Evolutionary conservation across 2,113 vertebrate species (phyloP), one percentile per base, ranked within the genome.

Genomic region (Ptyas mucosa): DNA sequence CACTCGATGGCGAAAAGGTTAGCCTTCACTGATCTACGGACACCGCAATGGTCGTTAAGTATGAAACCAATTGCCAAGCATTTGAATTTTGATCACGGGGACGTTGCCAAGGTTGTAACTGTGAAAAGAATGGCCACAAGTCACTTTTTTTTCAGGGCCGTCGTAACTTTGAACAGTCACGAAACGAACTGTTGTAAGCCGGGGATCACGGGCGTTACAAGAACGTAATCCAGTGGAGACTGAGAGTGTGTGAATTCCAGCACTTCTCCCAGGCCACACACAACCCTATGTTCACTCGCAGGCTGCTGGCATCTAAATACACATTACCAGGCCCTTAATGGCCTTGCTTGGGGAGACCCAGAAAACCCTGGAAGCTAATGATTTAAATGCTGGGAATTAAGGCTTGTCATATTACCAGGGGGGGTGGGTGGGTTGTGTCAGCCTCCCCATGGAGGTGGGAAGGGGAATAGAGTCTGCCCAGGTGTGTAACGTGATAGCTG

Each of bases 311-410:
- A 96, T 95, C 96, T 93, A 95, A 55, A 93, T 0, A 9, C 89
- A 94, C 96, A 95, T 96, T 96, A 97, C 95, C 94, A 92, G 92
- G 93, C 88, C 95, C 87, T 3, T 96, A 97, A 97, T 95, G 95
- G 96, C 95, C 88, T 92, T 91, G 93, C 94, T 95, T 92, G 89
- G 95, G 95, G 96, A 95, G 96, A 95, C 96, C 96, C 95, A 95
- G 94, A 95, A 96, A 96, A 96, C 95, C 95, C 94, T 93, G 95
- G 95, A 89, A 96, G 96, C 94, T 97, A 97, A 97, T 97, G 96
- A 97, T 96, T 96, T 96, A 96, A 97, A 96, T 96, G 96, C 93
- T 95, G 95, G 96, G 96, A 97, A 97, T 97, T 97, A 96, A 95
- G 93, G 87, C 95, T 96, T 96, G 94, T 97, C 95, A 95, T 95